Evolutionary conservation across 2,888 invertebrate genomes (phyloP).

Genomic region (Clunio marinus): DNA sequence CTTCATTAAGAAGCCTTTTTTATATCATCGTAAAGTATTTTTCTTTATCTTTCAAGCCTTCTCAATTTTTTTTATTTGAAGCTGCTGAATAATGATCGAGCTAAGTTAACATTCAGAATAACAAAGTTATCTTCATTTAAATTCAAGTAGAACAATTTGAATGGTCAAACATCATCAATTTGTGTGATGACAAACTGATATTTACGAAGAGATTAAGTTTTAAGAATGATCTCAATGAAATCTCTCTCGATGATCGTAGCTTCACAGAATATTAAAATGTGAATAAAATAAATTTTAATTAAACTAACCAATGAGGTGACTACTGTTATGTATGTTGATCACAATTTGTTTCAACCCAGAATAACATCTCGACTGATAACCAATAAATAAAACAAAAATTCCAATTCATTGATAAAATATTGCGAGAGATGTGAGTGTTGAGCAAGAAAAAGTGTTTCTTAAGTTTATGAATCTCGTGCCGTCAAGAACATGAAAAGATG

Average conservation of each 20-base stretch:
- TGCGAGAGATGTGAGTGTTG: not conserved
- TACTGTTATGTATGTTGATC: constrained; percentile 31
- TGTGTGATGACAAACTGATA: no score
- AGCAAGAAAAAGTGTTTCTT: not conserved
- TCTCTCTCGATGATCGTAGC: no score
- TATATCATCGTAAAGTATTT: constrained; percentile 27
- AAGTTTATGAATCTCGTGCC: constrained; percentile 7
- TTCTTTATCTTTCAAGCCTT: not conserved
- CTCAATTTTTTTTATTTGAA: not conserved
- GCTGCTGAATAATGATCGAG: not conserved
- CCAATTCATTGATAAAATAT: constrained; percentile 27
- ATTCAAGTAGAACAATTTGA: no score
- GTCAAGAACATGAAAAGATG: not conserved
- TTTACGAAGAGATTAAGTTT: no score
- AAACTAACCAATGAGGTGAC: constrained; percentile 35
- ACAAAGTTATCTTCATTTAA: no score
- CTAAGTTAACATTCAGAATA: constrained; percentile 10
- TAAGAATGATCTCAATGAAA: no score
- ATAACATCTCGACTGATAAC: constrained; percentile 14
- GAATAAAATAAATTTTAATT: constrained; percentile 39
- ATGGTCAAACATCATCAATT: no score
- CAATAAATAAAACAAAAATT: constrained; percentile 35
- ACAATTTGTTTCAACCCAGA: constrained; percentile 26
- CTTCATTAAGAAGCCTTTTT: constrained; percentile 35
- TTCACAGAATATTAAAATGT: no score